Percentiles rank a stretch among this genome's conserved stretches.
Evolutionary conservation across 2,113 vertebrate genomes (phyloP).

Genomic region (Oreochromis tanganicae): DNA sequence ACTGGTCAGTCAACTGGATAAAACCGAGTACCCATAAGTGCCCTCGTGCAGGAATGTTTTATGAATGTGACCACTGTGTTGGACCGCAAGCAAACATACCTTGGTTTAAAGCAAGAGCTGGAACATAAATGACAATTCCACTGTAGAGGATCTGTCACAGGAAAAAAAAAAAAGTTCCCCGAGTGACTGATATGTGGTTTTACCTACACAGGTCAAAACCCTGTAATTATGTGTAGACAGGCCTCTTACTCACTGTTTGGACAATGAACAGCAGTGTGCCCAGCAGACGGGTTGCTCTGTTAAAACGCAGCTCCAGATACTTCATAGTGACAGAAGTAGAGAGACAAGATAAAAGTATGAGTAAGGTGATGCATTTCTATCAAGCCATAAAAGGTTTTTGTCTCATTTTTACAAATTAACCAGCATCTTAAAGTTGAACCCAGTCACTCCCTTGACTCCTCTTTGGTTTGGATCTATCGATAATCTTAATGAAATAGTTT

Average conservation of each 20-base stretch:
- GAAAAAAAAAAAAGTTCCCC: background rate
- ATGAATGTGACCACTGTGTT: background rate
- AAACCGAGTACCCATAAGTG: slow-evolving; percentile 1
- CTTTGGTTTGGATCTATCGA: background rate
- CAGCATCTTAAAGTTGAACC: background rate
- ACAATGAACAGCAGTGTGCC: slow-evolving; percentile 81
- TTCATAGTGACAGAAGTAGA: slow-evolving; percentile 26
- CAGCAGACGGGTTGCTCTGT: slow-evolving; percentile 77
- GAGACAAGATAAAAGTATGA: background rate
- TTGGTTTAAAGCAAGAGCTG: slow-evolving; percentile 94
- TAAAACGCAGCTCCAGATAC: slow-evolving; percentile 89
- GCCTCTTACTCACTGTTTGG: slow-evolving; percentile 81
- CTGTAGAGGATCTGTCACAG: slow-evolving; percentile 84
- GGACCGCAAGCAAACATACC: slow-evolving; percentile 61
- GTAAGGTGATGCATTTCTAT: background rate
- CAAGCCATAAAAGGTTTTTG: background rate
- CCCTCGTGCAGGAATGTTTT: background rate
- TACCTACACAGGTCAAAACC: background rate
- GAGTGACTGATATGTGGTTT: background rate
- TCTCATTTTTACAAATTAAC: background rate
- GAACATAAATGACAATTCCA: slow-evolving; percentile 93
- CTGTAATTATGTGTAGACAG: background rate
- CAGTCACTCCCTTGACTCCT: background rate
- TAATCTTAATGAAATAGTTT: background rate
- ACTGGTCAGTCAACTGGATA: background rate